A percentile compares a stretch with the other conserved stretches of the same genome.
Conservation (phyloP, 2,113 vertebrate genomes). For the Nibea albiflora region DNA sequence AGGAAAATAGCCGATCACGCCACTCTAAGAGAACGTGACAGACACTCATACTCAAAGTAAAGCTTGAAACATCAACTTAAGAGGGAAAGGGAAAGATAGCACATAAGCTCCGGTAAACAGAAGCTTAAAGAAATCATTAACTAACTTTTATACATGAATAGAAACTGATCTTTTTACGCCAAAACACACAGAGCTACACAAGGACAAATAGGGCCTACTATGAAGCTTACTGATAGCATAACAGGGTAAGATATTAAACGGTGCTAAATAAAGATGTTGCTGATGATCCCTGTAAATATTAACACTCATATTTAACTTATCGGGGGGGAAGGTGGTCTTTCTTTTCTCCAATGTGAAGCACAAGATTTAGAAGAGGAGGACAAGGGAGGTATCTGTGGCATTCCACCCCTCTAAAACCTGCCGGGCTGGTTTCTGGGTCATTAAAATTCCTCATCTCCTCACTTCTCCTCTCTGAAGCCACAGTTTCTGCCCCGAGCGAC, state of each 20-base stretch:
- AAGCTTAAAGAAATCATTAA: conserved; percentile 58
- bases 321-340: conserved; percentile 11
- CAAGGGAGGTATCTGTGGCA: conserved; percentile 74
- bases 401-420: conserved; percentile 76
- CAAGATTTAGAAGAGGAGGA: conserved; percentile 29
- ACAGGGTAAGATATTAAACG: background rate
- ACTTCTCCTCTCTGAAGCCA: conserved; percentile 58
- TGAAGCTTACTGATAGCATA: background rate
- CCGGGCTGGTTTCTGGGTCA: conserved; percentile 81
- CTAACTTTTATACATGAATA: background rate
- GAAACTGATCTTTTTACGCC: conserved; percentile 17
- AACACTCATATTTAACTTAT: background rate
- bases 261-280: background rate
- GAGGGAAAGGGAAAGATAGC: conserved; percentile 53
- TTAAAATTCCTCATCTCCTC: conserved; percentile 81
- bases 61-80: conserved; percentile 28
- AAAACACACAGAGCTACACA: conserved; percentile 1
- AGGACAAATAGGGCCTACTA: conserved; percentile 2
- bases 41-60: conserved; percentile 40
- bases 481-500: conserved; percentile 67
- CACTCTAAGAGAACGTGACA: conserved; percentile 9
- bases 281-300: conserved; percentile 17
- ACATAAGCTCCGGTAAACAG: conserved; percentile 42
- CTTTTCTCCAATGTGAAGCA: conserved; percentile 1
- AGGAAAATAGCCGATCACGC: conserved; percentile 69